Conservation (phyloP, 2,113 vertebrate genomes). For the Catharus fuscescens region DNA sequence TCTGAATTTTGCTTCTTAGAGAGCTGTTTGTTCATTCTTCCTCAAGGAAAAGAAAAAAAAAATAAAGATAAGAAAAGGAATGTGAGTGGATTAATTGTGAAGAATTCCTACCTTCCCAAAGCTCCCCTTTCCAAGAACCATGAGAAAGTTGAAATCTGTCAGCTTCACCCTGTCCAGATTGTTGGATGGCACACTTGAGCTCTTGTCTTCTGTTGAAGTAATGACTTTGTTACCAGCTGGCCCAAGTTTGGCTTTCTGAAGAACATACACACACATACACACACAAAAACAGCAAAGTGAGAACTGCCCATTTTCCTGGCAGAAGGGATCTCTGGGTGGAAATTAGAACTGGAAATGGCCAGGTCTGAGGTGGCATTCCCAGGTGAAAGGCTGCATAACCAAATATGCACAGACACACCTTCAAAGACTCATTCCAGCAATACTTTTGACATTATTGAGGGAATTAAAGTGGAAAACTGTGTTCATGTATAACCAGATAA, state of each 20-base stretch:
- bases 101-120: conserved; percentile 90
- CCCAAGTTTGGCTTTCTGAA: conserved; percentile 95
- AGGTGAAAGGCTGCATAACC: neutral
- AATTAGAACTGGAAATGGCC: neutral
- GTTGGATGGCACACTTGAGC: conserved; percentile 84
- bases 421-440: neutral
- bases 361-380: neutral
- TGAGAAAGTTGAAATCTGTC: conserved; percentile 95
- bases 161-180: conserved; percentile 91
- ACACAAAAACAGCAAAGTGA: conserved; percentile 41
- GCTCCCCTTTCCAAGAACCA: conserved; percentile 96
- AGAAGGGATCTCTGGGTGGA: neutral
- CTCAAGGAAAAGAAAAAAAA: neutral
- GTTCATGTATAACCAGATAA: neutral
- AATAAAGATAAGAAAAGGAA: neutral
- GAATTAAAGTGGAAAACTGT: neutral
- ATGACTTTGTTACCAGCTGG: conserved; percentile 92
- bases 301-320: neutral
- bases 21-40: neutral
- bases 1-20: neutral
- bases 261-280: conserved; percentile 56
- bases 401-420: neutral
- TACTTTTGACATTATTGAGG: neutral
- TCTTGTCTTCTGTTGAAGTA: conserved; percentile 87
- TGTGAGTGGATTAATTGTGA: neutral